Conservation (phyloP, 2,888 invertebrate species). For the Amphipyra tragopoginis region DNA sequence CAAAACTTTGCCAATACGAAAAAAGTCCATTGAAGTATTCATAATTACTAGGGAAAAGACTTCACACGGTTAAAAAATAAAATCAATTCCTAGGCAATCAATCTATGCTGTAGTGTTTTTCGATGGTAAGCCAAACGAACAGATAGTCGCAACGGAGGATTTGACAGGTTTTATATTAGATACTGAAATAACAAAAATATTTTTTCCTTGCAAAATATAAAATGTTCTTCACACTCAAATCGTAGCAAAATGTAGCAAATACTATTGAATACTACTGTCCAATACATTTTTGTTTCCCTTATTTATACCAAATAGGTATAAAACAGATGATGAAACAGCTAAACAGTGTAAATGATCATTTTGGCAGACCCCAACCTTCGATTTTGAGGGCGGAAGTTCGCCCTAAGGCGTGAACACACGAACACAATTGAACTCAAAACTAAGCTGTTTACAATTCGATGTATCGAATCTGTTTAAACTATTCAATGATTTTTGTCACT, state of each 20-base stretch:
- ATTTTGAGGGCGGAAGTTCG: slow-evolving; percentile 51
- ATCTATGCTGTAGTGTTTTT: too few species aligned
- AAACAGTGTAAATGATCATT: slow-evolving; percentile 37
- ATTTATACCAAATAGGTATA: slow-evolving; percentile 48
- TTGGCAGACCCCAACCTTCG: slow-evolving; percentile 48
- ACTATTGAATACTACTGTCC: slow-evolving; percentile 27
- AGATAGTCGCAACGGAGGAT: too few species aligned
- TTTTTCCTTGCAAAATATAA: too few species aligned
- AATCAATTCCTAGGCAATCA: too few species aligned
- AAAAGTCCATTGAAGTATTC: slow-evolving; percentile 30
- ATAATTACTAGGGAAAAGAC: slow-evolving; percentile 5
- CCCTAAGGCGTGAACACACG: slow-evolving; percentile 20
- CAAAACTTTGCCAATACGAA: slow-evolving; percentile 32
- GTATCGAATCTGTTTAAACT: slow-evolving; percentile 35
- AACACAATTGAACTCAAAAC: slow-evolving; percentile 35
- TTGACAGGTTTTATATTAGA: too few species aligned
- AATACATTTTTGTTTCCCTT: neutral
- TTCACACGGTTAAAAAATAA: neutral
- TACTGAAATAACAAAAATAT: too few species aligned
- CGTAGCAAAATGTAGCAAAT: neutral
- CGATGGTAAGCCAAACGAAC: too few species aligned
- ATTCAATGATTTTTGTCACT: slow-evolving; percentile 11
- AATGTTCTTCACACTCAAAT: too few species aligned
- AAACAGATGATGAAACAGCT: slow-evolving; percentile 50
- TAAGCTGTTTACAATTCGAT: slow-evolving; percentile 26